Evolutionary conservation across 2,113 vertebrate species (phyloP), one percentile per base, ranked within the genome.

Genomic region (Hylia prasina): DNA sequence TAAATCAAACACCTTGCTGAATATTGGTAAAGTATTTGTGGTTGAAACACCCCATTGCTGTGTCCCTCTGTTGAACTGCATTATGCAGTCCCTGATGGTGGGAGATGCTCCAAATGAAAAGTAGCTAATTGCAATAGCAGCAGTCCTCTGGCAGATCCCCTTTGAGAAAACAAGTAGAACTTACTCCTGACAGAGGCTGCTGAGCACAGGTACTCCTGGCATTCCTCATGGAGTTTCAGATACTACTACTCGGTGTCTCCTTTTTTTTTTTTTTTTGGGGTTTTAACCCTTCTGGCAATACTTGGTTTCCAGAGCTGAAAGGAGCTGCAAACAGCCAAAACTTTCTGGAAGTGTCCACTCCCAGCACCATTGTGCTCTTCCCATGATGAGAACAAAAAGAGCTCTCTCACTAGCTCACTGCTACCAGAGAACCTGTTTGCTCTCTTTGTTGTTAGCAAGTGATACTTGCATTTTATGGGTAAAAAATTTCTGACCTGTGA

Each of bases 221-320:
- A 44, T 66, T 88, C 31, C 20, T 71, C 15, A 4, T 2, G 5
- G 19, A 7, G 22, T 63, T 90, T 75, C 56, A 90, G 60, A 33
- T 66, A 35, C 17, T 50, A 18, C 35, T 84, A 13, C 39, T 35
- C 13, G 0, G 1, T 50, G 0, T 39, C 71, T 86, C 35, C 13
- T 48, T 16, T 44, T 45, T 7, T 20, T 5, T 20, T 45, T 45
- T 0, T 37, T 76, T 87, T 53, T 14, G 5, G 7, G 0, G 4
- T 76, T 90, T 65, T 61, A 30, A 25, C 13, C 21, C 19, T 78
- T 65, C 50, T 70, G 31, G 50, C n/a, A 90, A 23, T 75, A 17
- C 12, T 61, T 82, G n/a, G 4, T 54, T 65, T 92, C 66, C 40
- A 56, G 37, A 73, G 31, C n/a, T 87, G 56, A 30, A 73, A 85